A percentile compares a stretch with the other conserved stretches of the same genome.
Conservation (phyloP, 2,113 vertebrate species). For the Neolamprologus kungweensis region DNA sequence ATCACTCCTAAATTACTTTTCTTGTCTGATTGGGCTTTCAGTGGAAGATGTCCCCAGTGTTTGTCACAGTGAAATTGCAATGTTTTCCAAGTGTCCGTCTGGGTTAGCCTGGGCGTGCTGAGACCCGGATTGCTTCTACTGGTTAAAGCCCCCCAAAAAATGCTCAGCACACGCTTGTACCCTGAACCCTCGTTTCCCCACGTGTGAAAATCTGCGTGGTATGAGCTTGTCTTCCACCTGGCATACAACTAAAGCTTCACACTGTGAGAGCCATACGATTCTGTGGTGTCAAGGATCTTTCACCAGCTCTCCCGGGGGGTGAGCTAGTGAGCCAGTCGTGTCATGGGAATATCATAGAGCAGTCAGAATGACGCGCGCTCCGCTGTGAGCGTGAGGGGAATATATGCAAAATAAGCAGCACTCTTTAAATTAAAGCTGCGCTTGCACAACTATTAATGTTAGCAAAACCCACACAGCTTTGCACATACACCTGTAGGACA, state of each 20-base stretch:
- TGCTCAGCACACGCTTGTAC: not conserved
- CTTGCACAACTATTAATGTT: not conserved
- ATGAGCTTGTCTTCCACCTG: not conserved
- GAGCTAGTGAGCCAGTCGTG: not conserved
- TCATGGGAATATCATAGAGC: not conserved
- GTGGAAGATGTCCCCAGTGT: constrained; percentile 60
- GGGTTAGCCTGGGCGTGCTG: constrained; percentile 47
- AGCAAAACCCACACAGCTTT: not conserved
- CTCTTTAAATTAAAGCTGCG: constrained; percentile 4
- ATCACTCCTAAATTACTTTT: constrained; percentile 70
- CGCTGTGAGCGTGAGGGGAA: not conserved
- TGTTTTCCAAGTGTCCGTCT: constrained; percentile 67
- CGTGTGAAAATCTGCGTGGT: not conserved
- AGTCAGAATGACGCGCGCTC: not conserved
- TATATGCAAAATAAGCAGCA: constrained; percentile 14
- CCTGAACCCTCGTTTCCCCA: not conserved
- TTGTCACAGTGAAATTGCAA: constrained; percentile 66
- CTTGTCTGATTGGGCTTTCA: constrained; percentile 65
- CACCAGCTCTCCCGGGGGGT: not conserved
- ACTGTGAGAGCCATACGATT: not conserved
- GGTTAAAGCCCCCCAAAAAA: not conserved
- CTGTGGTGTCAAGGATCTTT: not conserved
- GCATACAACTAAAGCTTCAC: not conserved
- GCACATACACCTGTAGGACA: constrained; percentile 6
- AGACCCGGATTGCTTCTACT: not conserved